Conservation (phyloP, 2,888 invertebrate genomes). For the Anagyrus pseudococci region DNA sequence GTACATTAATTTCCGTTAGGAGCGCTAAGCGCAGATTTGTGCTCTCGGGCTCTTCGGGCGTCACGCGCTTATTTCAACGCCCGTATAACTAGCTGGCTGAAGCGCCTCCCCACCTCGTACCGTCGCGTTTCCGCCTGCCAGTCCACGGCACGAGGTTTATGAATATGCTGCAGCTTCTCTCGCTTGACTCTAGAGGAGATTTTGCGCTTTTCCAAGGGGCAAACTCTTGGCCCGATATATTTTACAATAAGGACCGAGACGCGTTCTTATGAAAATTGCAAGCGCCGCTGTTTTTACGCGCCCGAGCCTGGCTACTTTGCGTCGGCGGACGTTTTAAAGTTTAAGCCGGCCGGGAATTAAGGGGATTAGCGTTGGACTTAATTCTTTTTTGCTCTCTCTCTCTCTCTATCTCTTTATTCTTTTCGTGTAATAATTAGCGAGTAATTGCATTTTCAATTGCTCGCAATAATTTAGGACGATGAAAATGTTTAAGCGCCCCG, state of each 20-base stretch:
- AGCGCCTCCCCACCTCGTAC: too few species aligned
- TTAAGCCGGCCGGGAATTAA: neutral
- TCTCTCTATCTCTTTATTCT: too few species aligned
- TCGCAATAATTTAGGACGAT: too few species aligned
- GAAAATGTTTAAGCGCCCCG: too few species aligned
- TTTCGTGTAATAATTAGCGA: too few species aligned
- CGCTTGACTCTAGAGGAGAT: too few species aligned
- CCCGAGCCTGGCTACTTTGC: neutral
- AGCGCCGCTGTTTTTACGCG: neutral
- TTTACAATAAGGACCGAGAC: slow-evolving; percentile 22
- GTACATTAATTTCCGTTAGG: neutral
- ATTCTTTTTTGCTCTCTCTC: too few species aligned
- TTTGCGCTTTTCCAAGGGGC: too few species aligned
- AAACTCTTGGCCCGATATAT: slow-evolving; percentile 13
- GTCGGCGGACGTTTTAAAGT: neutral
- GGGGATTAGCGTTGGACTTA: too few species aligned
- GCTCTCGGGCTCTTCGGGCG: neutral
- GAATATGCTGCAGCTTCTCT: slow-evolving; percentile 8
- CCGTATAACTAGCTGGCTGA: slow-evolving; percentile 1
- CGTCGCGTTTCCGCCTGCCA: too few species aligned
- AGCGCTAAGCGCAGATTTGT: slow-evolving; percentile 15
- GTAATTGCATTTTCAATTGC: too few species aligned
- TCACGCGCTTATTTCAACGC: slow-evolving; percentile 1
- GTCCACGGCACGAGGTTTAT: slow-evolving; percentile 4
- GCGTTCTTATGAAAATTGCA: slow-evolving; percentile 22